Base-by-base conservation (phyloP, 2,113 vertebrate species). In the Neolamprologus sp. region DNA sequence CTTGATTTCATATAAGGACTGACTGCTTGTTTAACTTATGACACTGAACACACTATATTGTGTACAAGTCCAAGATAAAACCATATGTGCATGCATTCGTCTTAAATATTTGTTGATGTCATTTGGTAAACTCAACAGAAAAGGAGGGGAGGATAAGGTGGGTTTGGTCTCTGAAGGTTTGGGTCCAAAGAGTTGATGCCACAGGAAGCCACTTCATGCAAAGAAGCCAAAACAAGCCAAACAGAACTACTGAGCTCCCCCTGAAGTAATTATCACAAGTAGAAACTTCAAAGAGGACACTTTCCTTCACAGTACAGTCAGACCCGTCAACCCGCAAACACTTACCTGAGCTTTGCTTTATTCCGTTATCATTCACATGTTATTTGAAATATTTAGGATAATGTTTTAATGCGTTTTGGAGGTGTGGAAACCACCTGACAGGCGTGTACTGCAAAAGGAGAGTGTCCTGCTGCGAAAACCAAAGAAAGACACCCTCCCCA, bases 191-290 rank as follows among this genome's bases (percentile, higher is more conserved):
- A 63, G 28, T 53, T 51, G 35, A 83, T 81, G 80, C 47, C n/a
- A 53, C 85, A 75, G 49, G 83, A 92, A 93, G 90, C 90, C 87
- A 94, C 79, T 65, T 93, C 96, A 96, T 96, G 96, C 96, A 96
- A 58, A 89, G 87, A 93, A 94, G 94, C 91, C 93, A 94, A 87
- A 88, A 91, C 84, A 92, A 95, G 92, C 89, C 92, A 96, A 93
- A 95, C 90, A n/a, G 85, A 91, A 87, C 80, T 80, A 79, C 54
- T 28, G 85, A 88, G 88, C 89, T 90, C 79, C 93, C 86, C 88
- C 84, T 68, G 85, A 79, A 8, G 80, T 83, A 73, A 85, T 89
- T 93, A 17, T 80, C 91, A 89, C 82, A 82, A 90, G 86, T 84
- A 65, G 6, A 80, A 85, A 83, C 86, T 54, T 83, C 73, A 83